phyloP scores from a whole-genome alignment of 2,888 invertebrate species.

The Cheilosia soror region DNA sequence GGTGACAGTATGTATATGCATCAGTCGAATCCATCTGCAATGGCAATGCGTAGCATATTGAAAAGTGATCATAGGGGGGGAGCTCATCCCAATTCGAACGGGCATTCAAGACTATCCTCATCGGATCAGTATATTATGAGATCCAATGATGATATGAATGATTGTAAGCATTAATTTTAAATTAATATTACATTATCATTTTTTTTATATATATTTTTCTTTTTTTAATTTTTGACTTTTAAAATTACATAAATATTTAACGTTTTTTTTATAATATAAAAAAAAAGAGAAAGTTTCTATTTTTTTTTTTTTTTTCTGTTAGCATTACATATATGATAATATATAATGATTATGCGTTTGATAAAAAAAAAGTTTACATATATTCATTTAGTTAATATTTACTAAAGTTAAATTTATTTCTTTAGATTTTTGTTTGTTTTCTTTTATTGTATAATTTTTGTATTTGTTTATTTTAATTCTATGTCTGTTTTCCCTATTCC shows the following conservation, averaged over 20 bases:
- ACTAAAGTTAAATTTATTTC: slow-evolving; percentile 28
- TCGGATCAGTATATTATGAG: slow-evolving; percentile 85
- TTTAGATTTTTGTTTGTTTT: slow-evolving; percentile 24
- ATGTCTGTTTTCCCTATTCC: slow-evolving; percentile 61
- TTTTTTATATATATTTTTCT: slow-evolving; percentile 54
- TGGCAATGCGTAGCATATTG: slow-evolving; percentile 84
- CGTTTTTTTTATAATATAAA: slow-evolving; percentile 33
- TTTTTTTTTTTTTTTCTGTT: slow-evolving; percentile 51
- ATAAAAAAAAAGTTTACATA: slow-evolving; percentile 70
- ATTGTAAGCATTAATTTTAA: slow-evolving; percentile 84
- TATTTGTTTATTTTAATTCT: slow-evolving; percentile 22
- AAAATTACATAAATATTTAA: slow-evolving; percentile 49
- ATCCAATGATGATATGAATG: slow-evolving; percentile 85
- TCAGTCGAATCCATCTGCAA: slow-evolving; percentile 84
- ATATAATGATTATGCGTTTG: slow-evolving; percentile 74
- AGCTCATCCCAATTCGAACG: slow-evolving; percentile 85
- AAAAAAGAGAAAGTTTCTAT: background rate
- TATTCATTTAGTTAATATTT: slow-evolving; percentile 68
- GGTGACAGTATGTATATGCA: slow-evolving; percentile 85
- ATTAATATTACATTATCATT: slow-evolving; percentile 60
- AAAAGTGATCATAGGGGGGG: slow-evolving; percentile 85
- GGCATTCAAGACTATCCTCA: slow-evolving; percentile 85
- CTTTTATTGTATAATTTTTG: slow-evolving; percentile 1
- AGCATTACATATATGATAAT: slow-evolving; percentile 72
- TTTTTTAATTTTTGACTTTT: slow-evolving; percentile 47